Evolutionary conservation across 1,140 invertebrate species (phyloP), one percentile per base, ranked within the genome.

Genomic region (Anthonomus grandis): DNA sequence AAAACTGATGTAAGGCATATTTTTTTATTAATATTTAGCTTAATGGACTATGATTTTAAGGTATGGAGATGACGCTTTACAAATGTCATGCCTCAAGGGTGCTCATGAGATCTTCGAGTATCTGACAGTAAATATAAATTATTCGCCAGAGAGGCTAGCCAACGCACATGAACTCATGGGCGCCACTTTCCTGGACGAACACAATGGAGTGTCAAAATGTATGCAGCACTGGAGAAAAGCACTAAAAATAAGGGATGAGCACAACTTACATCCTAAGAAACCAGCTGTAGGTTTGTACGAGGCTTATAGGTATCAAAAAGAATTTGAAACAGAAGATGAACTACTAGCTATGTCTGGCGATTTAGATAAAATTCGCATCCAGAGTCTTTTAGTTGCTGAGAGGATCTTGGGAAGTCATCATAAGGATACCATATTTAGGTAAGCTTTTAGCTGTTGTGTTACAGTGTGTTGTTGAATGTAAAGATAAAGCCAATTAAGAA

Each of bases 21-120:
- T n/a, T 1, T 34, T 34, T 34, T 10, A 10, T 34, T 34, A 34
- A 34, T 2, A 12, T 34, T 1, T 13, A 34, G 10, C 10, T 34
- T 13, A 12, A 34, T 34, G 10, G 10, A 34, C 31, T 34, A n/a
- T n/a, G n/a, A n/a, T 34, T 8, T 21, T 48, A n/a, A 48, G 45
- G 19, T 87, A 90, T 67, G 89, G 90, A 27, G 93, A 95, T 75
- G 91, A 95, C 81, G 91, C 93, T 17, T 73, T 96, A 52, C 90
- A 93, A 69, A 93, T 89, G 22, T 91, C 93, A 4, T 93, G 91
- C 71, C 75, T 95, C 0, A 93, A 93, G 76, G 92, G 91, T 23
- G 88, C 90, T n/a, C 80, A 78, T 27, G 79, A 83, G 56, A 91
- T 95, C 64, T 90, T 93, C 66, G 79, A 86, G 39, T 86, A 89